A percentile compares a stretch with the other conserved stretches of the same genome.
phyloP scores from a whole-genome alignment of 2,797 vertebrate genomes.

The Zalophus californianus region DNA sequence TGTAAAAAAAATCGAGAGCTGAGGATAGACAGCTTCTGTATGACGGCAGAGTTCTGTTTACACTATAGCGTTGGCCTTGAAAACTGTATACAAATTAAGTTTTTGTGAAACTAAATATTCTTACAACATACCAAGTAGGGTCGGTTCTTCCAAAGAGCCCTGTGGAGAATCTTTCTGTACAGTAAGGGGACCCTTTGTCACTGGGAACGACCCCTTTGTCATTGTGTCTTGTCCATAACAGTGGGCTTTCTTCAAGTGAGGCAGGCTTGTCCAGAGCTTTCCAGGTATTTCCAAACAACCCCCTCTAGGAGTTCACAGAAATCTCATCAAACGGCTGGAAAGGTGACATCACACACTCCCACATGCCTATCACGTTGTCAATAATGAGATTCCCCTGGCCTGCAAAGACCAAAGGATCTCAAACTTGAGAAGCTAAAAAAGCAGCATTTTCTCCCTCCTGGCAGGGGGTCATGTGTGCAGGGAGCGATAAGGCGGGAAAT shows the following conservation, averaged over 20 bases:
- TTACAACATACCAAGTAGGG: not conserved
- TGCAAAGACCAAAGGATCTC: conserved; percentile 41
- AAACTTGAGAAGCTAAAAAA: not conserved
- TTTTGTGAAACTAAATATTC: not conserved
- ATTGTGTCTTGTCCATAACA: not conserved
- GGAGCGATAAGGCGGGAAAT: not conserved
- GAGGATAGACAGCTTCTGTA: not conserved
- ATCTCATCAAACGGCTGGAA: not conserved
- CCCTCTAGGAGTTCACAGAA: not conserved
- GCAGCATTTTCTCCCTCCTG: not conserved
- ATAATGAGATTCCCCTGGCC: conserved; percentile 49
- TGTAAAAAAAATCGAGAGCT: not conserved
- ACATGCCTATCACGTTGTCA: not conserved
- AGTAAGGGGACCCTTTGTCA: rapidly evolving
- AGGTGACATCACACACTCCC: not conserved
- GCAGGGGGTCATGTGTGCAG: conserved; percentile 23
- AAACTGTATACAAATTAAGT: not conserved
- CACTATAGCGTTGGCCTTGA: not conserved
- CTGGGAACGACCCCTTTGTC: not conserved
- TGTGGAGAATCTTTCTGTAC: not conserved
- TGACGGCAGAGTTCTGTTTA: not conserved
- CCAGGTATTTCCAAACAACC: not conserved
- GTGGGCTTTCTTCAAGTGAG: not conserved
- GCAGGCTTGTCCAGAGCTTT: rapidly evolving
- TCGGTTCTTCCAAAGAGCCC: not conserved